A percentile compares a stretch with the other conserved stretches of the same genome.
Evolutionary conservation across 92 coral and sea anemone species (phyloP).

Genomic region (Epizoanthus illoricatus): DNA sequence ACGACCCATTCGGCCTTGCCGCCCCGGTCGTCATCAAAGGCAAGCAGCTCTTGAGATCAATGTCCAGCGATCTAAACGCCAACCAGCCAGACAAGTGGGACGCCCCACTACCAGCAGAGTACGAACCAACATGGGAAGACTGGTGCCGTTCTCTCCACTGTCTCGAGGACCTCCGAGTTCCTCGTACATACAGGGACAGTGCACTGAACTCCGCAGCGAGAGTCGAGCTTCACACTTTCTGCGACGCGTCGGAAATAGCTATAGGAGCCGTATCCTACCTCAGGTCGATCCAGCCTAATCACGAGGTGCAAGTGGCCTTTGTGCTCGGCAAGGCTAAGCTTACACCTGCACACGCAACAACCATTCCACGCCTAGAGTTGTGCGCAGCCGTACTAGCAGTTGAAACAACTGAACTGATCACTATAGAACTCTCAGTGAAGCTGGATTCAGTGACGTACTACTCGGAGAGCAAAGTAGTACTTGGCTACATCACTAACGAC

Average conservation of each 20-base stretch:
- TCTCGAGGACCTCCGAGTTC: too few species aligned
- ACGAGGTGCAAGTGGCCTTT: constrained; percentile 46
- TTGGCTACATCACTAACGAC: constrained; percentile 43
- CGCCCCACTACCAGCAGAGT: constrained; percentile 44
- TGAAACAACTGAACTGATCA: constrained; percentile 43
- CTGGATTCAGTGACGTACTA: constrained; percentile 40
- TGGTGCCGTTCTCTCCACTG: constrained; percentile 35
- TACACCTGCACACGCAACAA: constrained; percentile 45
- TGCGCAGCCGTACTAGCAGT: constrained; percentile 53
- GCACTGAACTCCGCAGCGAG: constrained; percentile 5
- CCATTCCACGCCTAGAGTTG: constrained; percentile 51
- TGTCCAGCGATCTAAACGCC: constrained; percentile 1
- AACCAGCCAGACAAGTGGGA: constrained; percentile 35
- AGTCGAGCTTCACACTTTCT: constrained; percentile 49
- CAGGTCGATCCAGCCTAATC: constrained; percentile 32
- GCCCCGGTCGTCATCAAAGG: constrained; percentile 41
- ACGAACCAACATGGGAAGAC: constrained; percentile 40
- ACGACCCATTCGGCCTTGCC: constrained; percentile 43
- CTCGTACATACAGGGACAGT: constrained; percentile 26
- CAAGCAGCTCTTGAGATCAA: constrained; percentile 34
- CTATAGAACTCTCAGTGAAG: constrained; percentile 14
- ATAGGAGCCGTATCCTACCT: constrained; percentile 48
- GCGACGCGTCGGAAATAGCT: constrained; percentile 43
- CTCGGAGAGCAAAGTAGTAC: constrained; percentile 55
- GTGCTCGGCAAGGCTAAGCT: constrained; percentile 55